Conservation (phyloP, 2,113 vertebrate species). For the Struthio camelus region DNA sequence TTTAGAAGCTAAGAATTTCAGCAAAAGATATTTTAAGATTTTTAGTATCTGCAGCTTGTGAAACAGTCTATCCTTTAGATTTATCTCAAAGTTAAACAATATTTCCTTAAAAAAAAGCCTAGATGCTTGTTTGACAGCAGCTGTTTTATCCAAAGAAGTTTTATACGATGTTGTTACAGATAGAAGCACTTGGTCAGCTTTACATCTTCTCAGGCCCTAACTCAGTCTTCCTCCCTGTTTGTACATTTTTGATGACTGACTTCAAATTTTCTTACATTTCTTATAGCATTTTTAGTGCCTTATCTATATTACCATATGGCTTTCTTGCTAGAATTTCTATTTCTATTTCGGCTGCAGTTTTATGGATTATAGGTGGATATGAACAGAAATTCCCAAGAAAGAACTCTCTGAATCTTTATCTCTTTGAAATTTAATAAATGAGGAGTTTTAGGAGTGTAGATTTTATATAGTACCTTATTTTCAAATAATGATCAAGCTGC, state of each 20-base stretch:
- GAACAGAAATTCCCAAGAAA: neutral
- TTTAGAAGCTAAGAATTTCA: neutral
- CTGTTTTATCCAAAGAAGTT: neutral
- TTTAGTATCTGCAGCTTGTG: neutral
- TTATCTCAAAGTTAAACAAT: neutral
- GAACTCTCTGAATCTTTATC: neutral
- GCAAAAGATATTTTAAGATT: neutral
- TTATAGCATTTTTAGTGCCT: neutral
- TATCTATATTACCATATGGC: neutral
- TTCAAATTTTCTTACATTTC: neutral
- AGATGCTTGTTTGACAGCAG: neutral
- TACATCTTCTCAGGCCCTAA: neutral
- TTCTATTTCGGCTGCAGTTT: neutral
- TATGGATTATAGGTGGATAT: neutral
- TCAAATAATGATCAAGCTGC: neutral
- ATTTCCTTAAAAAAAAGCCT: neutral
- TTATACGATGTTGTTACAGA: neutral
- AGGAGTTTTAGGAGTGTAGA: neutral
- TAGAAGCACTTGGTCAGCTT: neutral
- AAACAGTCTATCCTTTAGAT: neutral
- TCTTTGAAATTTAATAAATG: neutral
- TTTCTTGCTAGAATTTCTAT: neutral
- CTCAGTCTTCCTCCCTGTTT: neutral
- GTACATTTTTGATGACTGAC: neutral
- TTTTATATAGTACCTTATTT: neutral